These are phyloP conservation scores for Rhabdomys dilectus DNA, from an alignment of 2,113 vertebrate species.

Conservation along the genomic window DNA sequence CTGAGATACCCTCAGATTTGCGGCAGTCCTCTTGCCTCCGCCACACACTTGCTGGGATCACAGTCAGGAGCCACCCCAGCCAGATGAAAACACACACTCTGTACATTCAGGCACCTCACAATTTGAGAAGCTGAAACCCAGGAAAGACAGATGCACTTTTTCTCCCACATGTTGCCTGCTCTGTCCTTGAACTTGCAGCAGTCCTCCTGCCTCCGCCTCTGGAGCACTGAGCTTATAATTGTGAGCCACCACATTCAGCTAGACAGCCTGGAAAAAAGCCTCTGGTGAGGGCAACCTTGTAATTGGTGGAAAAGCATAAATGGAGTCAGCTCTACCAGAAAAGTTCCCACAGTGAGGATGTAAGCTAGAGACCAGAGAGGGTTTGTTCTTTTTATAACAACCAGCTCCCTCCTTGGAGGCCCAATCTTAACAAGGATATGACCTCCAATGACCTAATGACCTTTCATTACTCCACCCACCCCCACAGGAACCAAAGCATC, in stretches of 20 bases:
- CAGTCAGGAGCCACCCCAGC: no score
- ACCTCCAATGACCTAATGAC: background rate
- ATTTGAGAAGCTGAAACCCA: background rate
- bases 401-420: background rate
- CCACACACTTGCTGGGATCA: background rate
- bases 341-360: background rate
- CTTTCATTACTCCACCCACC: background rate
- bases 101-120: background rate
- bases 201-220: background rate
- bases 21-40: background rate
- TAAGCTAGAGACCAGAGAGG: no score
- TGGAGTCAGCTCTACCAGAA: background rate
- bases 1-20: background rate
- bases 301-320: background rate
- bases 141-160: background rate
- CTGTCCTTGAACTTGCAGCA: background rate
- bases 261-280: background rate
- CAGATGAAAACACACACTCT: background rate
- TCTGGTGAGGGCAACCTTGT: background rate
- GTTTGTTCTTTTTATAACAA: background rate
- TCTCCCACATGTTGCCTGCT: background rate
- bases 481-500: background rate
- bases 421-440: background rate
- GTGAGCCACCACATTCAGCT: background rate
- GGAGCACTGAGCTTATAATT: background rate